These are phyloP conservation scores for Campylomormyrus tamandua DNA, from an alignment of 2,113 vertebrate genomes.

Conservation along the genomic window DNA sequence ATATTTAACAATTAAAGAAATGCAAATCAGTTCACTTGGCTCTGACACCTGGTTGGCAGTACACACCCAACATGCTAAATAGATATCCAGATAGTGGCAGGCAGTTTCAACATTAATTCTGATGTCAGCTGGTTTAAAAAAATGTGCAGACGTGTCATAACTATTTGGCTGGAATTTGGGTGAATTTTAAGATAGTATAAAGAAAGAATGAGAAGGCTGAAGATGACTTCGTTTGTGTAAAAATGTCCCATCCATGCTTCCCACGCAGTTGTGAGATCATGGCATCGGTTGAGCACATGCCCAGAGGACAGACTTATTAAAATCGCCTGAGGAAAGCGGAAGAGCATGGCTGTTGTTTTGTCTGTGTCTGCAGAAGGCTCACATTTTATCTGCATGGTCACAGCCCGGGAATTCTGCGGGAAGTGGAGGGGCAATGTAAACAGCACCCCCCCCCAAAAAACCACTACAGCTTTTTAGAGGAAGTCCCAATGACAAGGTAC, in stretches of 20 bases:
- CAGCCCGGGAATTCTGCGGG: conserved; percentile 3
- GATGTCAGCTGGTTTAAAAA: background rate
- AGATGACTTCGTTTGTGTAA: background rate
- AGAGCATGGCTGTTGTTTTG: conserved; percentile 12
- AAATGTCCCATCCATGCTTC: background rate
- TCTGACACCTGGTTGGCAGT: background rate
- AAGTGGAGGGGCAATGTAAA: conserved; percentile 16
- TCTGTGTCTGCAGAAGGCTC: background rate
- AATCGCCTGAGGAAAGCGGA: background rate
- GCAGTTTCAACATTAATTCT: background rate
- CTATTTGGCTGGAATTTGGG: background rate
- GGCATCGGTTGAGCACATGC: background rate
- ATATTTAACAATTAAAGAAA: background rate
- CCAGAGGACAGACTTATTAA: background rate
- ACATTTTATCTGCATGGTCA: conserved; percentile 20
- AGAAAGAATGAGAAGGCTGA: background rate
- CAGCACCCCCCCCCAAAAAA: background rate
- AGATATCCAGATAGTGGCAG: background rate
- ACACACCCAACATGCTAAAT: background rate
- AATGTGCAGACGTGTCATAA: background rate
- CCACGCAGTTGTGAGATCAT: background rate
- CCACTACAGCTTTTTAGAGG: background rate
- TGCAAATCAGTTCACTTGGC: background rate
- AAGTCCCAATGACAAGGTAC: background rate
- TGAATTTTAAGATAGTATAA: background rate